These are phyloP conservation scores for Aurelia sp. DNA, from an alignment of 30 jellyfish, hydroid and myxozoan species.

Conservation along the genomic window DNA sequence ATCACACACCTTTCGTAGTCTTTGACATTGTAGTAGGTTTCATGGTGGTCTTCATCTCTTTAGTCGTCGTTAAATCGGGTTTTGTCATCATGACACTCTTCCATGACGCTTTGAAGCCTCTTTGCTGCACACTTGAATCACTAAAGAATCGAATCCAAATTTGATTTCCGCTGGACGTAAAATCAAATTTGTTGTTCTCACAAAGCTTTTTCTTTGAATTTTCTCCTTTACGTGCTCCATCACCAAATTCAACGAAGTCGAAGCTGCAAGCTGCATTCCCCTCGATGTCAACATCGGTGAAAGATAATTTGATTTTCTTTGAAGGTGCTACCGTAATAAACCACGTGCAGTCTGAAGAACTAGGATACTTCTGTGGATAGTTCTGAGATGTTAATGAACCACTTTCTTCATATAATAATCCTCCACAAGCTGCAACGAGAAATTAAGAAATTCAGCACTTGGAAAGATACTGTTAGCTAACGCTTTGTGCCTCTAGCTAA, in stretches of 20 bases:
- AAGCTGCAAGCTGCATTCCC: slow-evolving; percentile 33
- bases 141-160: slow-evolving; percentile 73
- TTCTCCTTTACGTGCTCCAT: slow-evolving; percentile 26
- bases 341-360: slow-evolving; percentile 52
- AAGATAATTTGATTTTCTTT: slow-evolving; percentile 16
- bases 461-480: too few relatives aligned
- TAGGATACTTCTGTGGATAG: slow-evolving; percentile 63
- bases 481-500: too few relatives aligned
- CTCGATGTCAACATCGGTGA: slow-evolving; percentile 26
- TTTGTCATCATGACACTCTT: slow-evolving; percentile 1
- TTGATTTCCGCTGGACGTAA: slow-evolving; percentile 26
- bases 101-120: slow-evolving; percentile 94
- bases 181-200: slow-evolving; percentile 45
- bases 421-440: slow-evolving; percentile 46
- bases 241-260: slow-evolving; percentile 50
- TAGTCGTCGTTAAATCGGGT: slow-evolving; percentile 2
- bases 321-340: slow-evolving; percentile 39
- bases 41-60: slow-evolving; percentile 11
- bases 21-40: slow-evolving; percentile 1
- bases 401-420: slow-evolving; percentile 29
- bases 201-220: slow-evolving; percentile 57
- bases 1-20: neutral
- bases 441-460: too few relatives aligned
- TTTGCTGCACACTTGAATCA: slow-evolving; percentile 51
- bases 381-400: slow-evolving; percentile 66